These are phyloP conservation scores for Drosophila affinis DNA, from an alignment of 2,888 invertebrate genomes.

Conservation along the genomic window DNA sequence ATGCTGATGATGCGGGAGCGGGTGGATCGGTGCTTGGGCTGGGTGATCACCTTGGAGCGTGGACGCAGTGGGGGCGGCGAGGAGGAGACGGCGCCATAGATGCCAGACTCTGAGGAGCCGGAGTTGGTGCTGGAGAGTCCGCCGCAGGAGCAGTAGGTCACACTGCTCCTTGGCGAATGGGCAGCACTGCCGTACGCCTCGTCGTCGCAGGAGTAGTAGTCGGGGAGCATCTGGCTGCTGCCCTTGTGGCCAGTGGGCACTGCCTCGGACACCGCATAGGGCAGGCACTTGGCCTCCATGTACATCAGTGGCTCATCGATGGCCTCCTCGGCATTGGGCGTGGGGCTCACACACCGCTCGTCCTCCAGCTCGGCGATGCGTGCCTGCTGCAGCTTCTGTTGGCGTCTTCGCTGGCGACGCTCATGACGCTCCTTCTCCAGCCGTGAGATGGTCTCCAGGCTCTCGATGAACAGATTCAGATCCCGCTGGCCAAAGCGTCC, in stretches of 20 bases:
- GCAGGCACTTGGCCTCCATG: slow-evolving; percentile 66
- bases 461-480: slow-evolving; percentile 70
- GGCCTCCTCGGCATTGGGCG: slow-evolving; percentile 64
- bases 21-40: slow-evolving; percentile 55
- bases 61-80: slow-evolving; percentile 50
- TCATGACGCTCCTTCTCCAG: slow-evolving; percentile 63
- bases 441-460: slow-evolving; percentile 72
- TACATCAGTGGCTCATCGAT: slow-evolving; percentile 58
- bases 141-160: slow-evolving; percentile 61
- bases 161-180: slow-evolving; percentile 58
- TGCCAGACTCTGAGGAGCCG: slow-evolving; percentile 51
- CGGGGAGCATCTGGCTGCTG: background rate
- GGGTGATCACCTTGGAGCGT: slow-evolving; percentile 50
- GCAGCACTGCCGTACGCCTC: slow-evolving; percentile 61
- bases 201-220: slow-evolving; percentile 61
- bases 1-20: slow-evolving; percentile 75
- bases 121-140: slow-evolving; percentile 41
- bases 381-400: slow-evolving; percentile 34
- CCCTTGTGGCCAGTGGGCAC: background rate
- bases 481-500: slow-evolving; percentile 54
- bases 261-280: slow-evolving; percentile 49
- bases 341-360: slow-evolving; percentile 53
- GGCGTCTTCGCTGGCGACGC: slow-evolving; percentile 41
- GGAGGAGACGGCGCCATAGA: slow-evolving; percentile 19
- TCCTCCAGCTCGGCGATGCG: slow-evolving; percentile 46